Evolutionary conservation across 2,113 vertebrate species (phyloP).

Genomic region (Corvus hawaiiensis): DNA sequence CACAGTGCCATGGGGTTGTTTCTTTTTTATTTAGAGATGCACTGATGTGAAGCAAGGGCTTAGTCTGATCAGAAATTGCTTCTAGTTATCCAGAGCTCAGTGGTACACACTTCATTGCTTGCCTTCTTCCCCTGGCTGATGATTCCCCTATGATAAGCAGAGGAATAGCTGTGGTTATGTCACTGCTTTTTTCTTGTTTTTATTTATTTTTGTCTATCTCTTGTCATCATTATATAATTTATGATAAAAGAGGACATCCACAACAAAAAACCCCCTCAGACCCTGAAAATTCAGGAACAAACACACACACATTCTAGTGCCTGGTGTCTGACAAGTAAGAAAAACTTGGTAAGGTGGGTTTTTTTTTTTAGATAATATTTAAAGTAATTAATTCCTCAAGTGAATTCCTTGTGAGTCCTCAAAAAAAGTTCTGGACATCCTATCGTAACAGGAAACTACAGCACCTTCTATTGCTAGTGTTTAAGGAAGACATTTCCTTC

Average conservation of each 20-base stretch:
- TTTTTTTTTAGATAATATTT: neutral
- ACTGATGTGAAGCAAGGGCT: constrained; percentile 16
- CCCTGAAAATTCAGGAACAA: neutral
- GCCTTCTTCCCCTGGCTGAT: neutral
- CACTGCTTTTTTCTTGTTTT: neutral
- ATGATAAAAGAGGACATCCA: neutral
- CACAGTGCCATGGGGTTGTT: neutral
- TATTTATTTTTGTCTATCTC: neutral
- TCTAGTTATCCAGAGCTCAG: constrained; percentile 10
- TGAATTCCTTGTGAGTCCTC: neutral
- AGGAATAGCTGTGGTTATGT: neutral
- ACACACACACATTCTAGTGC: neutral
- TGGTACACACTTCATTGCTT: neutral
- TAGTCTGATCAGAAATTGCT: constrained; percentile 24
- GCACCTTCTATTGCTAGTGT: neutral
- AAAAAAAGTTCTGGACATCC: neutral
- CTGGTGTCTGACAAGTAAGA: neutral
- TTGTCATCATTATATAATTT: neutral
- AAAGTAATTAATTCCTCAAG: neutral
- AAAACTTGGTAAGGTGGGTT: neutral
- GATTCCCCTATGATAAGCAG: neutral
- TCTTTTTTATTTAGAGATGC: constrained; percentile 16
- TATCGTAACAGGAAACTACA: neutral
- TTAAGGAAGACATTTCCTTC: neutral
- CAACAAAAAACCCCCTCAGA: neutral